Base-by-base conservation (phyloP, 2,888 invertebrate genomes). In the Dynastes grantii region DNA sequence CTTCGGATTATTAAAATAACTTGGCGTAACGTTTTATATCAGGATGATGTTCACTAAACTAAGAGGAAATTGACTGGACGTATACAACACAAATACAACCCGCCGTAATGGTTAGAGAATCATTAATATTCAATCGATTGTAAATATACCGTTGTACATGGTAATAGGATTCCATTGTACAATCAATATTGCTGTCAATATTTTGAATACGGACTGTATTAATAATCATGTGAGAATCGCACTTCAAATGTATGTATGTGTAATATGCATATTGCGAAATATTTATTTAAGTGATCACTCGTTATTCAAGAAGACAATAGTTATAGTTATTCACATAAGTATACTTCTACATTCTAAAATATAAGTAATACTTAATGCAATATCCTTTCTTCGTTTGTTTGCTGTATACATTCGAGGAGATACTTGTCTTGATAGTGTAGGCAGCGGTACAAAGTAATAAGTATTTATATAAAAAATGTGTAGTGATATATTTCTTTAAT, bases 121-220 rank as follows among this genome's bases (percentile, higher is more conserved):
- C 79, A 79, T 81, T 80, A 81, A 80, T 81, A 80, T 80, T 81
- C 79, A 77, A 80, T 81, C 79, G 78, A 79, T 80, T 77, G 76
- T 76, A 78, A 80, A 80, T 76, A 78, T 77, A 80, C 78, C 70
- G 67, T 70, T 78, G 79, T 61, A 71, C 11, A 53, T 71, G 71
- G 22, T 61, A 75, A 63, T 75, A 61, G 16, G 40, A 61, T 63
- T 40, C 40, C 11, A 27, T 22, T 45, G 27, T 61, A 49, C 45
- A 61, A 61, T 75, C 73, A 61, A 75, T 75, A 75, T 75, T n/a
- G 8, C 45, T 29, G 73, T 75, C 45, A 61, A 58, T 75, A 27
- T 75, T 61, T 22, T 27, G 61, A 61, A 40, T 45, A 32, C 61
- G n/a, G 27, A 61, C 45, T 37, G 9, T 32, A 58, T 32, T 58